Base-by-base conservation (phyloP, 2,797 vertebrate species). In the Rhabdophis nuchalis region DNA sequence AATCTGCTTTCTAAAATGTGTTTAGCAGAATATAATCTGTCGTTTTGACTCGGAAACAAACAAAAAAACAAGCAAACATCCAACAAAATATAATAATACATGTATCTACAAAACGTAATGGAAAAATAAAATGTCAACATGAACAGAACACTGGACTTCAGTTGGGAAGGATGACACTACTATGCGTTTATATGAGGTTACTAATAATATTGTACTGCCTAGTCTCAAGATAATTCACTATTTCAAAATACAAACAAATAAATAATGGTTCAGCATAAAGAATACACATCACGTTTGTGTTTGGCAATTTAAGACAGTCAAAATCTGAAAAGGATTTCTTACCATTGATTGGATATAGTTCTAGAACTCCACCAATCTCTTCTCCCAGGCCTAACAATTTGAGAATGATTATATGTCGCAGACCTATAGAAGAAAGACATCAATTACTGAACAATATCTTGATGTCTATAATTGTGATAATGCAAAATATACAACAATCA, bases 271-370 rank as follows among this genome's bases (percentile, higher is more conserved):
- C 53, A 87, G 29, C 8, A 56, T 36, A 14, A 86, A 36, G 25
- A 36, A 23, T 56, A 56, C 29, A 87, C 7, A 54, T 87, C 85
- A 54, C 32, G 6, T 9, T n/a, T 29, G 9, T 32, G 8, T 86
- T 36, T 57, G 5, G 1, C 16, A 1, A 3, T 0, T 61, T 77
- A 41, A 1, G 56, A 2, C 86, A 64, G 25, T 82, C 90, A 92
- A 90, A 92, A 93, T 61, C 27, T 53, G 46, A 58, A 41, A 96
- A 68, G 5, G 57, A 58, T 86, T 54, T 93, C 98, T 98, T 97
- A 99, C 99, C 99, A 13, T 99, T 99, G 95, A 99, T 99, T 0
- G 99, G 99, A 94, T 99, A 99, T 18, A 99, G 96, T 94, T 99
- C 99, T 97, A 99, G 95, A 93, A 99, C 98, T 88, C 99, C 99